Evolutionary conservation across 2,888 invertebrate genomes (phyloP), one percentile per base, ranked within the genome.

Genomic region (Cataglyphis livida): DNA sequence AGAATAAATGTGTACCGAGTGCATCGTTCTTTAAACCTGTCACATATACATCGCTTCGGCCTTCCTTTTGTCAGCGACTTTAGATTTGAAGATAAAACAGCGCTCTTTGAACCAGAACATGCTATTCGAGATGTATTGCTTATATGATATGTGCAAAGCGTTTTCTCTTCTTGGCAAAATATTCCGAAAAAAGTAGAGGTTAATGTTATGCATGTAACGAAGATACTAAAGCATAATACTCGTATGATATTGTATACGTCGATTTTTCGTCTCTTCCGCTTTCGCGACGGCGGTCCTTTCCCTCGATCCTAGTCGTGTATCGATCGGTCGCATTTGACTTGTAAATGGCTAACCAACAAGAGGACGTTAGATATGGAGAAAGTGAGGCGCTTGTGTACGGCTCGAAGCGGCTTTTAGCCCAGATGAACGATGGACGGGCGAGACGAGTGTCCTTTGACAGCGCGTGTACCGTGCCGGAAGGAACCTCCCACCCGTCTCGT

Each of bases 301-400:
- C 71, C 66, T 79, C 78, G 84, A 88, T 89, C 87, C 70, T 70
- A 76, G 48, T 57, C 48, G 75, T 84, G 73, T 82, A 89, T 91
- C 88, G 92, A 92, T 92, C 91, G 85, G 61, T 48, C 65, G 73
- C 83, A 92, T 92, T 92, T 91, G 91, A 92, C 90, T 92, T 92
- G 92, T 91, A 92, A 91, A 92, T 92, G 84, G 85, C 87, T 70
- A 82, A 83, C 84, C 84, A 86, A 88, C 84, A 75, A 85, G 88
- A 81, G 35, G 15, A 83, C 88, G 85, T 85, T 88, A 89, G 86
- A 87, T 89, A 87, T 87, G 84, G 84, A 82, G 84, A 88, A 82
- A 88, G 88, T 87, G 87, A 89, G 89, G 87, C 86, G 90, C 85
- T 88, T 88, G 85, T 84, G 74, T 83, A 81, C 54, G 54, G 41